Percentiles rank a stretch among this genome's conserved stretches.
phyloP scores from a whole-genome alignment of 2,113 vertebrate genomes.

The Cinclus mexicanus region DNA sequence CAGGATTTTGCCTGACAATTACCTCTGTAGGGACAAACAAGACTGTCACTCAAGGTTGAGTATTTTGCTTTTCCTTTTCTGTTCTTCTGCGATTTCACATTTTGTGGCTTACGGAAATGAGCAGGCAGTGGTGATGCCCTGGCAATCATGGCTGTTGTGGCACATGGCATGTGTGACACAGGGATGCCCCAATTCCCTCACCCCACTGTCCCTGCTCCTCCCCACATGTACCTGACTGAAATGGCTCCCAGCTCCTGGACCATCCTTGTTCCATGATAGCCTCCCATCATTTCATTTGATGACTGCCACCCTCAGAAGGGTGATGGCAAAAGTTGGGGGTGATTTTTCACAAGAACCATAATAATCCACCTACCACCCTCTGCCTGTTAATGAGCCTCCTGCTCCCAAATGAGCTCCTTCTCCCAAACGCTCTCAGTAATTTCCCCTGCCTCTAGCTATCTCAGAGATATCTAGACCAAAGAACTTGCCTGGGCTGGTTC shows the following conservation, averaged over 20 bases:
- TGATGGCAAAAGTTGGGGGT: not conserved
- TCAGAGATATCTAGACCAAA: not conserved
- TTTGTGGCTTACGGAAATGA: not conserved
- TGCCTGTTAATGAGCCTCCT: not conserved
- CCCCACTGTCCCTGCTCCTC: fast-evolving
- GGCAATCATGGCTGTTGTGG: not conserved
- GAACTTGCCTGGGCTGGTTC: not conserved
- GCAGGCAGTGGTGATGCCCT: not conserved
- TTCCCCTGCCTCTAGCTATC: not conserved
- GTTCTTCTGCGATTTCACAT: not conserved
- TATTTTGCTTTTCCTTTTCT: not conserved
- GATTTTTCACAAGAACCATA: not conserved
- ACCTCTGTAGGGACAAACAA: not conserved
- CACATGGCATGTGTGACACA: not conserved
- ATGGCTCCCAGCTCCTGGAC: not conserved
- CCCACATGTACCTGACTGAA: not conserved
- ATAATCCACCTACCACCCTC: not conserved
- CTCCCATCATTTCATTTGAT: not conserved
- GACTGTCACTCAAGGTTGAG: not conserved
- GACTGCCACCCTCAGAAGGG: not conserved
- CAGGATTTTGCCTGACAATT: not conserved
- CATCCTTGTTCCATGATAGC: not conserved
- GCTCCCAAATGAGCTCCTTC: not conserved
- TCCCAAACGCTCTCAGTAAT: not conserved
- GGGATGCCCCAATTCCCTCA: not conserved